Conservation (phyloP, 1,140 invertebrate species). For the Sminthurinus signatus region DNA sequence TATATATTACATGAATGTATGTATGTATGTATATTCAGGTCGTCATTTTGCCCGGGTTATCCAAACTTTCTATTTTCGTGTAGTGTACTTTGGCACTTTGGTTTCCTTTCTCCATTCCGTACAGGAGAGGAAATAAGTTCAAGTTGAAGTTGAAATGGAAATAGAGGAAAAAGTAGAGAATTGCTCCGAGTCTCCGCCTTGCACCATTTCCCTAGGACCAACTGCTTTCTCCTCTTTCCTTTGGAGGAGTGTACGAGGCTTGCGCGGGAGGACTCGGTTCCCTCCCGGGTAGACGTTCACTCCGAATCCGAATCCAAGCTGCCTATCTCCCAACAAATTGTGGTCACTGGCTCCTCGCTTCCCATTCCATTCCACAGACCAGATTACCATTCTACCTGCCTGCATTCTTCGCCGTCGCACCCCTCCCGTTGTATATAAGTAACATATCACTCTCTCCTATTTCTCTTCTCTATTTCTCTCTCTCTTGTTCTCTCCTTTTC, state of each 20-base stretch:
- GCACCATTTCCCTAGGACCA: conserved; percentile 33
- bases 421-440: background rate
- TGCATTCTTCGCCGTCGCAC: background rate
- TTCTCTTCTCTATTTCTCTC: background rate
- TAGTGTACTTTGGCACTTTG: no score
- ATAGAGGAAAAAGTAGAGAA: no score
- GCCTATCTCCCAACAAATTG: conserved; percentile 1
- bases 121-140: no score
- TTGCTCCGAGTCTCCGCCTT: conserved; percentile 36
- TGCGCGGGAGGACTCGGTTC: background rate
- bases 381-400: background rate
- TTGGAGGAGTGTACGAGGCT: background rate
- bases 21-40: no score
- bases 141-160: no score
- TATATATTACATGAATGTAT: no score
- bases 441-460: background rate
- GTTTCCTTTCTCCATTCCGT: no score
- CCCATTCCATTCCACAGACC: background rate
- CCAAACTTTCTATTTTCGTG: no score
- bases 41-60: no score
- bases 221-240: background rate
- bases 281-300: background rate
- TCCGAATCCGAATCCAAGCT: no score
- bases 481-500: background rate
- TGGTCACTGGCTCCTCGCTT: conserved; percentile 14